Evolutionary conservation across 2,113 vertebrate species (phyloP).

Genomic region (Chiloscyllium plagiosum): DNA sequence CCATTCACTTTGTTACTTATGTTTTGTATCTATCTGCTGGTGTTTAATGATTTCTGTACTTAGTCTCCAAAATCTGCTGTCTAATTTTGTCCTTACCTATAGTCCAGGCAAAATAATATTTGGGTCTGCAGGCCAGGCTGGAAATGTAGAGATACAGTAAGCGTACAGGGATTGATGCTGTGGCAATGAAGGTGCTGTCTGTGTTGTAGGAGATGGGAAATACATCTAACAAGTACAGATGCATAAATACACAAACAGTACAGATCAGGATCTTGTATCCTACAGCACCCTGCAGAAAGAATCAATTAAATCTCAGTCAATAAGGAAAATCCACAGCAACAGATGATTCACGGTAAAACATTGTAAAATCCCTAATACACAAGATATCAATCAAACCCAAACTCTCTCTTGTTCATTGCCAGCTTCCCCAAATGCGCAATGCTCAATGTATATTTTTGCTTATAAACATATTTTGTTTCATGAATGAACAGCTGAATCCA

Average conservation of each 20-base stretch:
- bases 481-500: background rate
- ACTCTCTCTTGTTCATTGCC: background rate
- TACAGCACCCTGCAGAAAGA: conserved; percentile 5
- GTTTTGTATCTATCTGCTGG: background rate
- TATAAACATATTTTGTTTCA: background rate
- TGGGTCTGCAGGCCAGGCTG: conserved; percentile 40
- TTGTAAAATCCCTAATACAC: background rate
- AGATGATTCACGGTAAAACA: background rate
- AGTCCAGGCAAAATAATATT: conserved; percentile 45
- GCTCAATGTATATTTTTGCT: background rate
- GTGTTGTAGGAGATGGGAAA: conserved; percentile 37
- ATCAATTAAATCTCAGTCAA: background rate
- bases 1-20: background rate
- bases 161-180: background rate
- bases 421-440: background rate
- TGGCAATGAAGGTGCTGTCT: background rate
- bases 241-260: background rate
- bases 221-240: background rate
- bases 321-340: background rate
- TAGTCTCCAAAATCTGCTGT: background rate
- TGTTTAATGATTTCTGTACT: background rate
- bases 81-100: conserved; percentile 38
- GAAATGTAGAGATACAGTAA: conserved; percentile 39
- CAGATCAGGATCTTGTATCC: conserved; percentile 21
- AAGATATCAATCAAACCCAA: too few species aligned